A percentile compares a stretch with the other conserved stretches of the same genome.
phyloP scores from a whole-genome alignment of 2,797 vertebrate species.

The Syncerus caffer region DNA sequence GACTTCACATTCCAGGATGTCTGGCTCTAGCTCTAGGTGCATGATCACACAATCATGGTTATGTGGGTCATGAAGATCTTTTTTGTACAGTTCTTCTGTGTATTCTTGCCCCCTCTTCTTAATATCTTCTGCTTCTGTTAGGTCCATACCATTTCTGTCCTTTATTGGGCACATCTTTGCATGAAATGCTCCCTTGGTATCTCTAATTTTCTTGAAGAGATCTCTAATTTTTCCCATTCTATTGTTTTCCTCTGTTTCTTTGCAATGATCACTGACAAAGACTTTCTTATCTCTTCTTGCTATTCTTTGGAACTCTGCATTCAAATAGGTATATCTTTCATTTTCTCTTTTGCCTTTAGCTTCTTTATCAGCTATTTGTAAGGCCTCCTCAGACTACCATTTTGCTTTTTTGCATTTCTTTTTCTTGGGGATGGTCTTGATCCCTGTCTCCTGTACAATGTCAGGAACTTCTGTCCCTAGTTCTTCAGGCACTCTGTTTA shows the following conservation, averaged over 20 bases:
- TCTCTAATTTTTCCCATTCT: background rate
- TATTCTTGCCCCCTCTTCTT: too few relatives aligned
- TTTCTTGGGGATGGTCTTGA: background rate
- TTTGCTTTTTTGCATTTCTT: background rate
- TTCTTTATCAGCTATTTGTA: background rate
- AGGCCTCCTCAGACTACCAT: background rate
- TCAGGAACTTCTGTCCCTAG: background rate
- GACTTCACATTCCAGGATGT: background rate
- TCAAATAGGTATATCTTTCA: background rate
- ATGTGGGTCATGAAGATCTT: background rate
- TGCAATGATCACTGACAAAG: background rate
- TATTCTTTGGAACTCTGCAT: background rate
- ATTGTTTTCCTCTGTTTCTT: background rate
- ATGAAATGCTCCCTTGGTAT: background rate
- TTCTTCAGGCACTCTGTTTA: background rate
- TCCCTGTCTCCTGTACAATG: background rate
- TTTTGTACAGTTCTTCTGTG: background rate
- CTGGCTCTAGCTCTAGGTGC: background rate
- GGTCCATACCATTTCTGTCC: background rate
- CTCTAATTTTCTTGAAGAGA: background rate
- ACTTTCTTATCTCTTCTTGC: background rate
- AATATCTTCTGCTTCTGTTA: too few relatives aligned
- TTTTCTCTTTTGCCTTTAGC: background rate
- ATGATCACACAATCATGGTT: rapidly evolving
- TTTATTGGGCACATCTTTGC: background rate